Evolutionary conservation across 1,140 invertebrate species (phyloP), one percentile per base, ranked within the genome.

Genomic region (Drosophila eugracilis): DNA sequence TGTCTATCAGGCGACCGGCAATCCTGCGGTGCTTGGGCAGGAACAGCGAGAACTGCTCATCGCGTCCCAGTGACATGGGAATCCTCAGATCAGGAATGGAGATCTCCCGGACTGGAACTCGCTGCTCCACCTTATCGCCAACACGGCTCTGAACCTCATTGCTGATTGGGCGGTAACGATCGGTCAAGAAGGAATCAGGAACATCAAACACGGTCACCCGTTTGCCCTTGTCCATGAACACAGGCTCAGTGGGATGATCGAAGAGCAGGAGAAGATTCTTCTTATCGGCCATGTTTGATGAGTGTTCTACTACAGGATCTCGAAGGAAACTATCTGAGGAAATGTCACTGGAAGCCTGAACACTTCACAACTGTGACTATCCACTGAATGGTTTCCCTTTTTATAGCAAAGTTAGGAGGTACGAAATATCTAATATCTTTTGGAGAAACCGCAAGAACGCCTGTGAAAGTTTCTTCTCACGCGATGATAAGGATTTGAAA

Each of bases 21-120:
- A 96, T 93, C 71, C 91, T 91, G 4, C 95, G 93, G 92, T 97
- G 96, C 36, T 93, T 93, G 0, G 95, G 95, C 39, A 96, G 93
- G 83, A 96, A 97, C 10, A 96, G 92, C 0, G 96, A 96, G 89
- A 97, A 97, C 73, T 94, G 93, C 1, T 94, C 94, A 28, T 94
- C 93, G 55, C 95, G 94, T 15, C 92, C 93, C 42, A 96, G 91
- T 55, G 94, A 92, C 92, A 95, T 91, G 6, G 95, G 94, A 22
- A 95, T 84, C 1, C 92, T 93, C 1, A 96, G 78, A 86, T 96
- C 94, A 0, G 96, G 96, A 7, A 96, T 91, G 0, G 93, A 92
- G 59, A 96, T 96, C 48, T 91, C 83, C 5, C 93, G 93, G 1
- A 96, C 93, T 0, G 92, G 92, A n/a, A 96, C 92, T 37, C 92